phyloP scores from a whole-genome alignment of 2,113 vertebrate species.

The Peromyscus leucopus region DNA sequence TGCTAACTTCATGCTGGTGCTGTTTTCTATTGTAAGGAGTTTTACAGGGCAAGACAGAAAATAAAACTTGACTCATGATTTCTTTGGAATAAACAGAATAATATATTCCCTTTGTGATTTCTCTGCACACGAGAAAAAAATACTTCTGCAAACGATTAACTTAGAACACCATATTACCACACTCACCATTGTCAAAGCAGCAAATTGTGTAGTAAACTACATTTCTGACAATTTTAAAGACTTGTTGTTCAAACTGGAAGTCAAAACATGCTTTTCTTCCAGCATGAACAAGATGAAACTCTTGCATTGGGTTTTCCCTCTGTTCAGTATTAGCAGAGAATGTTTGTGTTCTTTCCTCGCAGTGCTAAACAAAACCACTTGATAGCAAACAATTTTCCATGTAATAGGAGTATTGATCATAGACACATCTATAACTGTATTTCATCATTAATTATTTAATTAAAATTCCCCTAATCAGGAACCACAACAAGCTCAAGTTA shows the following conservation, averaged over 20 bases:
- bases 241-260: not conserved
- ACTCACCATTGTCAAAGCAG: not conserved
- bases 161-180: not conserved
- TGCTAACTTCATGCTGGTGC: constrained; percentile 23
- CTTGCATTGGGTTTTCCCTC: not conserved
- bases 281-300: not conserved
- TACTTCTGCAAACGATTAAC: constrained; percentile 65
- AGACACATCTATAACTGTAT: not conserved
- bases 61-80: constrained; percentile 74
- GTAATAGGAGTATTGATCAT: not conserved
- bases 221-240: constrained; percentile 2
- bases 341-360: constrained; percentile 9
- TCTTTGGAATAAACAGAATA: constrained; percentile 70
- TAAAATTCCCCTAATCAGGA: constrained; percentile 6
- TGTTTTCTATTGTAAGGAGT: constrained; percentile 65
- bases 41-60: constrained; percentile 63
- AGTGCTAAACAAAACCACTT: constrained; percentile 41
- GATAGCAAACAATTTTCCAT: not conserved
- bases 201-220: constrained; percentile 19
- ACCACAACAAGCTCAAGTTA: not conserved
- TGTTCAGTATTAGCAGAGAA: not conserved
- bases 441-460: not conserved
- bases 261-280: not conserved
- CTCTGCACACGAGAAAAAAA: constrained; percentile 68
- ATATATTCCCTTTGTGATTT: constrained; percentile 79